These are phyloP conservation scores for Biston stratarius DNA, from an alignment of 2,888 invertebrate genomes.

Conservation along the genomic window DNA sequence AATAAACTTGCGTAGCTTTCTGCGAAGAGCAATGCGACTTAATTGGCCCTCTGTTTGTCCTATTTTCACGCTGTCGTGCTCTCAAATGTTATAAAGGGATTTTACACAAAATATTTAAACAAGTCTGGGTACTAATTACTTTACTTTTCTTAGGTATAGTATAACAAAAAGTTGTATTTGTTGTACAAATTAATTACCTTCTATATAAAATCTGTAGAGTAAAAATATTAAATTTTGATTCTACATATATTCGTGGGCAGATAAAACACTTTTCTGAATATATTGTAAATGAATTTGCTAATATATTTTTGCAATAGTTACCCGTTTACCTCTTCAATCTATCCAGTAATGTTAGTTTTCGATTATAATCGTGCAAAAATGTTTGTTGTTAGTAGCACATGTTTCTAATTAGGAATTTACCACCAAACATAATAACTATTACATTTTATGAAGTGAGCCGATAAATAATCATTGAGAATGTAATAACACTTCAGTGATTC, in stretches of 20 bases:
- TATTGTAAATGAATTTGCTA: no score
- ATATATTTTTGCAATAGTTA: no score
- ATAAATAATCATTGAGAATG: constrained; percentile 15
- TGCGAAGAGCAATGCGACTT: constrained; percentile 4
- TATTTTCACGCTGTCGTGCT: constrained; percentile 14
- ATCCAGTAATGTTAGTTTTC: background rate
- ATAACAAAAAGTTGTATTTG: background rate
- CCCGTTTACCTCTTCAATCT: no score
- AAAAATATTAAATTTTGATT: no score
- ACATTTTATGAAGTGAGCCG: constrained; percentile 16
- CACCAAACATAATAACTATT: constrained; percentile 6
- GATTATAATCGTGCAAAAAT: background rate
- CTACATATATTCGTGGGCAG: no score
- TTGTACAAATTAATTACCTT: background rate
- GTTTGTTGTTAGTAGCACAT: background rate
- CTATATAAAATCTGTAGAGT: background rate
- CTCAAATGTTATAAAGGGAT: constrained; percentile 12
- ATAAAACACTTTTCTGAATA: no score
- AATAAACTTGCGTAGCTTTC: constrained; percentile 1
- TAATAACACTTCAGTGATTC: constrained; percentile 19
- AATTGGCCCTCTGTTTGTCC: constrained; percentile 13
- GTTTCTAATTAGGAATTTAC: constrained; percentile 10
- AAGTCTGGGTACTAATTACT: background rate
- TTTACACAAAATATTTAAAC: background rate
- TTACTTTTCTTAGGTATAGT: background rate